Evolutionary conservation across 2,888 invertebrate species (phyloP).

Genomic region (Eupithecia dodoneata): DNA sequence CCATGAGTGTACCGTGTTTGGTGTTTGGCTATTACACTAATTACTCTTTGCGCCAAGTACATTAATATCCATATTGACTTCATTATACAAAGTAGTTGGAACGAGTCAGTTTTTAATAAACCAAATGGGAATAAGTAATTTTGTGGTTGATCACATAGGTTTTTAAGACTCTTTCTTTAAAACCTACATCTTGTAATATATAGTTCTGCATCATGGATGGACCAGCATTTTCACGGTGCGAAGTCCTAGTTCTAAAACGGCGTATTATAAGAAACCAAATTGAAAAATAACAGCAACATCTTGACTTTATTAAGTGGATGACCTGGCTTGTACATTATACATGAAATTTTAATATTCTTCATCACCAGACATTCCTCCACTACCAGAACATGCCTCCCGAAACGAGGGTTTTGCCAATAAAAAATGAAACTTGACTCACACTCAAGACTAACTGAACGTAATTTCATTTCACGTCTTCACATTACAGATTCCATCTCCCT

Average conservation of each 20-base stretch:
- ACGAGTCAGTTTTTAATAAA: slow-evolving; percentile 23
- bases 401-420: not conserved
- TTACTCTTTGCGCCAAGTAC: slow-evolving; percentile 26
- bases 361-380: not conserved
- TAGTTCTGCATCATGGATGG: not conserved
- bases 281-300: not conserved
- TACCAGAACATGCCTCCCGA: not conserved
- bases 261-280: not conserved
- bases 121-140: not conserved
- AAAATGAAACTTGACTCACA: not conserved
- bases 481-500: slow-evolving; percentile 85
- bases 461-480: not conserved
- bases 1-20: not conserved
- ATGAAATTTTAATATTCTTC: no score
- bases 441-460: not conserved
- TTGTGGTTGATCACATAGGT: not conserved
- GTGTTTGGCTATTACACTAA: slow-evolving; percentile 29
- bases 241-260: not conserved
- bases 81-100: slow-evolving; percentile 29
- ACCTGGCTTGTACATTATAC: no score
- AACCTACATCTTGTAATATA: not conserved
- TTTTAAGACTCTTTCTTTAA: not conserved
- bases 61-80: slow-evolving; percentile 22
- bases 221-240: not conserved
- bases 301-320: no score